Percentiles rank a stretch among this genome's conserved stretches.
Conservation (phyloP, 2,888 invertebrate species). For the Drosophila histrio region DNA sequence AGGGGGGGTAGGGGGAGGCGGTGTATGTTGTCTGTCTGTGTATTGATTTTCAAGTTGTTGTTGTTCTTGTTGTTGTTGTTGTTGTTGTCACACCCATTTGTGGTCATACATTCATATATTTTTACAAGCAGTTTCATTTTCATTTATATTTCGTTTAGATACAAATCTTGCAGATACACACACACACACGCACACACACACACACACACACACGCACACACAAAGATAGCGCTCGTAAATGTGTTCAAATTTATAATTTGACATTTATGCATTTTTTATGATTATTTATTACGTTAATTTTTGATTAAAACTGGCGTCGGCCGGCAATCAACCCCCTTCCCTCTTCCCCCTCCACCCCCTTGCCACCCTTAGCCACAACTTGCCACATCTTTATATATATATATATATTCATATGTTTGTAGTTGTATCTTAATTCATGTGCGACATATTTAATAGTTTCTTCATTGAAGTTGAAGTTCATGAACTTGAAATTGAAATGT, state of each 20-base stretch:
- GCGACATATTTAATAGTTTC: slow-evolving; percentile 3
- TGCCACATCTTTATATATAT: no score
- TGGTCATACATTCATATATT: not conserved
- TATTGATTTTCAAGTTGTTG: slow-evolving; percentile 23
- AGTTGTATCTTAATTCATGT: not conserved
- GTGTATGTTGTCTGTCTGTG: not conserved
- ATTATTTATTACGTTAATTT: slow-evolving; percentile 68
- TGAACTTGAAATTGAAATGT: slow-evolving; percentile 35
- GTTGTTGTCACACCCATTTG: slow-evolving; percentile 17
- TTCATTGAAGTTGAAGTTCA: slow-evolving; percentile 20
- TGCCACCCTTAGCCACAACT: not conserved
- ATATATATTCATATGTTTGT: no score
- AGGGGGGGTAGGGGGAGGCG: not conserved
- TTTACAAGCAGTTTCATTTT: slow-evolving; percentile 14
- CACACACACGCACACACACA: not conserved
- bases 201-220: not conserved
- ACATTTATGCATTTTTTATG: slow-evolving; percentile 68
- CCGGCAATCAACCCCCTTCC: slow-evolving; percentile 1
- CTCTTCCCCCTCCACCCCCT: not conserved
- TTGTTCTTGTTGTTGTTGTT: not conserved
- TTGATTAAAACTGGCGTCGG: slow-evolving; percentile 59
- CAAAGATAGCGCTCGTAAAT: slow-evolving; percentile 3
- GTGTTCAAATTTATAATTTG: slow-evolving; percentile 57
- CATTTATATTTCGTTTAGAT: slow-evolving; percentile 18
- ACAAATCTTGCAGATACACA: slow-evolving; percentile 23